Evolutionary conservation across 2,888 invertebrate genomes (phyloP).

Genomic region (Eudasyphora cyanicolor): DNA sequence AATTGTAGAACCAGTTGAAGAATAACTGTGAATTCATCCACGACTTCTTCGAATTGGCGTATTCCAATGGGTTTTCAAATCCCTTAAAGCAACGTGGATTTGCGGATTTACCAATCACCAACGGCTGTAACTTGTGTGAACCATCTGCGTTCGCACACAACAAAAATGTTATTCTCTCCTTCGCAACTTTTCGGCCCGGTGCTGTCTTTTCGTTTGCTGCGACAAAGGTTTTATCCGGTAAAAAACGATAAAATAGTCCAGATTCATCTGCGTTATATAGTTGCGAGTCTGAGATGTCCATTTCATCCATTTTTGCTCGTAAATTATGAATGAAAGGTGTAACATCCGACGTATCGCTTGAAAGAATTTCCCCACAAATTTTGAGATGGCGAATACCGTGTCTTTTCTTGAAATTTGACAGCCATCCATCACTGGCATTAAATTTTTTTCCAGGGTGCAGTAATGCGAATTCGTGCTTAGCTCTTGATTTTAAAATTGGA

Average conservation of each 20-base stretch:
- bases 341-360: slow-evolving; percentile 36
- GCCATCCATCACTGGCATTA: slow-evolving; percentile 47
- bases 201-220: too few relatives aligned
- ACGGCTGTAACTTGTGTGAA: slow-evolving; percentile 28
- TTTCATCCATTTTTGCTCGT: too few relatives aligned
- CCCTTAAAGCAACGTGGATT: slow-evolving; percentile 10
- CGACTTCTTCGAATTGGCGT: slow-evolving; percentile 10
- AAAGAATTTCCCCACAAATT: slow-evolving; percentile 54
- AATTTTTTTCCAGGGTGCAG: slow-evolving; percentile 42
- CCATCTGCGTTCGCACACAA: too few relatives aligned
- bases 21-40: too few relatives aligned
- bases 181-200: slow-evolving; percentile 38
- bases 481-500: slow-evolving; percentile 51
- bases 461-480: slow-evolving; percentile 34
- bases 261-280: too few relatives aligned
- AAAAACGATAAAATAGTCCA: too few relatives aligned
- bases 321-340: too few relatives aligned
- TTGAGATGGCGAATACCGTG: slow-evolving; percentile 44
- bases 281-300: too few relatives aligned
- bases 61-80: slow-evolving; percentile 38
- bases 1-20: not conserved
- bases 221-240: too few relatives aligned
- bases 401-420: slow-evolving; percentile 43
- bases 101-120: slow-evolving; percentile 44
- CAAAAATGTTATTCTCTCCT: slow-evolving; percentile 41